Conservation (phyloP, 2,888 invertebrate genomes). For the Drosophila monieri region DNA sequence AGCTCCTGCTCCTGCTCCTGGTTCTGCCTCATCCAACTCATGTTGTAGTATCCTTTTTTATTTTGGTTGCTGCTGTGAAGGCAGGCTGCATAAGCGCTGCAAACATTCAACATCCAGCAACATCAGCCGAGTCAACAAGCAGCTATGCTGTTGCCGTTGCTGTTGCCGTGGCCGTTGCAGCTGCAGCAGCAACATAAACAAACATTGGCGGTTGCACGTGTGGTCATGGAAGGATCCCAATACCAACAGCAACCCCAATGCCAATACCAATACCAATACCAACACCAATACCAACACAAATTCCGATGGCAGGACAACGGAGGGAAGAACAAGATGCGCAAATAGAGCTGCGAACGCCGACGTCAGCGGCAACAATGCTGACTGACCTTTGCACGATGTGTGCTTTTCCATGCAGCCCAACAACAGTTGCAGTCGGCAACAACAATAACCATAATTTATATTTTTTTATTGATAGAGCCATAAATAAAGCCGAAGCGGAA, state of each 20-base stretch:
- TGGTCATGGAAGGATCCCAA: constrained; percentile 40
- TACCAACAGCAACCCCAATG: constrained; percentile 34
- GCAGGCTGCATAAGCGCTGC: constrained; percentile 68
- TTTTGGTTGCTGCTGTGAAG: constrained; percentile 8
- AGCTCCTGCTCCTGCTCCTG: neutral
- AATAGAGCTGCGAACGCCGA: constrained; percentile 64
- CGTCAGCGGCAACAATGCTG: constrained; percentile 59
- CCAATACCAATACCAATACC: constrained; percentile 26
- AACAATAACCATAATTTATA: constrained; percentile 73
- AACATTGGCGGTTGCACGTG: constrained; percentile 47
- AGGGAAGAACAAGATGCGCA: constrained; percentile 43
- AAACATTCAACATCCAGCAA: constrained; percentile 51
- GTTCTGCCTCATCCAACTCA: neutral
- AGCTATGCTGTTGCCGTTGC: constrained; percentile 37
- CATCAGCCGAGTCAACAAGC: constrained; percentile 58
- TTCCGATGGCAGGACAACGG: constrained; percentile 21
- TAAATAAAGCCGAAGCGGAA: constrained; percentile 57
- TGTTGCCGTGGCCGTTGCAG: constrained; percentile 14
- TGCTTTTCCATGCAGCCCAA: constrained; percentile 36
- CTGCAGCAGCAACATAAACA: constrained; percentile 42
- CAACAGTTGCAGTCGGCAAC: constrained; percentile 32
- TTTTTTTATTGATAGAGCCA: constrained; percentile 72
- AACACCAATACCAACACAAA: constrained; percentile 3
- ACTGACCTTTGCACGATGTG: constrained; percentile 66
- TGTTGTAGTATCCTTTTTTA: constrained; percentile 10